Conservation (phyloP, 2,888 invertebrate species). For the Conus canariensis region DNA sequence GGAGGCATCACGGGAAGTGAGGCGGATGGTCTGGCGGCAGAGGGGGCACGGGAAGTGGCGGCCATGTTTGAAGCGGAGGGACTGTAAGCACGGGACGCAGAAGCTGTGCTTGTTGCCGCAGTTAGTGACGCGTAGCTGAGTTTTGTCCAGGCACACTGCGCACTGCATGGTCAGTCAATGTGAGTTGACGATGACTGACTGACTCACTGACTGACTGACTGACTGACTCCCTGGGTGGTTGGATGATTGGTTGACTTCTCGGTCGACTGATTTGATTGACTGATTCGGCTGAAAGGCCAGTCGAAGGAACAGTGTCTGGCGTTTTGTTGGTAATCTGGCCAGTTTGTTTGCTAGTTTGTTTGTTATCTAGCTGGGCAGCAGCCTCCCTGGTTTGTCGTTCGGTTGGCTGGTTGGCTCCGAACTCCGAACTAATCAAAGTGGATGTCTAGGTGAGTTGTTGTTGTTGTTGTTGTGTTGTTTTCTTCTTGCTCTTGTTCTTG, state of each 20-base stretch:
- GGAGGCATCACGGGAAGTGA: constrained; percentile 16
- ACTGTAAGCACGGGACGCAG: not conserved
- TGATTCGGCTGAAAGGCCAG: not conserved
- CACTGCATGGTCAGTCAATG: not conserved
- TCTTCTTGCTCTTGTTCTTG: too few relatives aligned
- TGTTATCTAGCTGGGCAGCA: too few relatives aligned
- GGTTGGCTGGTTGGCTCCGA: too few relatives aligned
- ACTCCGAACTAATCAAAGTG: too few relatives aligned
- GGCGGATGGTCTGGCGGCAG: not conserved
- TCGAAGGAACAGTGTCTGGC: too few relatives aligned
- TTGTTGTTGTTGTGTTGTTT: too few relatives aligned
- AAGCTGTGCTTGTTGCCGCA: constrained; percentile 24
- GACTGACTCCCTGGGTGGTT: too few relatives aligned
- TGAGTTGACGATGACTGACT: not conserved
- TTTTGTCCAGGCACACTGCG: not conserved
- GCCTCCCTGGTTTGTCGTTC: too few relatives aligned
- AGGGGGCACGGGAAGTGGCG: not conserved
- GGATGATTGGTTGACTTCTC: not conserved
- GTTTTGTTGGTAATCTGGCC: too few relatives aligned
- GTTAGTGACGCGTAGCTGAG: not conserved
- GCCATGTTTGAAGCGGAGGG: not conserved
- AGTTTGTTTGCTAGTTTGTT: too few relatives aligned
- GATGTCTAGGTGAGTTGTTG: too few relatives aligned
- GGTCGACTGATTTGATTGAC: not conserved
- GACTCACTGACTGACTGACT: not conserved